Base-by-base conservation (phyloP, 2,797 vertebrate genomes). In the Megaceryle alcyon region DNA sequence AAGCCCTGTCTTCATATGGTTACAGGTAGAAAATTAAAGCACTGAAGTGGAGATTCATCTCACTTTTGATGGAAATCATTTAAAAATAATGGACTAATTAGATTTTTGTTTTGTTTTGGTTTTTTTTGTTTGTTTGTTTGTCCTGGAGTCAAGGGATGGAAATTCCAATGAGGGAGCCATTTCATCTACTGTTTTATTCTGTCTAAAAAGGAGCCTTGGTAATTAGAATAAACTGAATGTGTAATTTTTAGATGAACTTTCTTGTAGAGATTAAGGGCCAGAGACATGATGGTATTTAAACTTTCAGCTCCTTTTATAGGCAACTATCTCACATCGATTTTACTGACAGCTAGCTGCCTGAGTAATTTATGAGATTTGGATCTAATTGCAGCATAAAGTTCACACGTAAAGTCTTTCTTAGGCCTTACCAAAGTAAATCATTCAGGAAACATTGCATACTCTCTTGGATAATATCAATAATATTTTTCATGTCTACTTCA, bases 311-410 rank as follows among this genome's bases (percentile, higher is more conserved):
- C 49, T 65, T 83, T 87, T 93, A 72, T 43, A 72, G 59, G 14
- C 33, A 51, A 28, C 37, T 39, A 5, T 54, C 29, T 86, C 66
- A 43, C 60, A 73, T 33, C 66, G 70, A 84, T 94, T 86, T 93
- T 65, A 53, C 37, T 60, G 61, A 15, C 41, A 3, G 6, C 35
- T 64, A 71, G 43, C 35, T 93, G 68, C 39, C 61, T 79, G 63
- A 92, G 54, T 82, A 80, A 80, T 76, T 93, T 95, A 70, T 88
- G 88, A 86, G 63, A 82, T 51, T 63, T 84, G 12, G 26, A 63
- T 91, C 35, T 92, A 89, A 92, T 73, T 87, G 69, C 43, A 46
- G 29, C 48, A 17, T 63, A 88, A 70, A 85, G 59, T 91, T 82
- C 59, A 39, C 20, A 25, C 9, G 11, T 63, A 43, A 82, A 86